phyloP scores from a whole-genome alignment of 2,113 vertebrate species.

The Salvelinus fontinalis region DNA sequence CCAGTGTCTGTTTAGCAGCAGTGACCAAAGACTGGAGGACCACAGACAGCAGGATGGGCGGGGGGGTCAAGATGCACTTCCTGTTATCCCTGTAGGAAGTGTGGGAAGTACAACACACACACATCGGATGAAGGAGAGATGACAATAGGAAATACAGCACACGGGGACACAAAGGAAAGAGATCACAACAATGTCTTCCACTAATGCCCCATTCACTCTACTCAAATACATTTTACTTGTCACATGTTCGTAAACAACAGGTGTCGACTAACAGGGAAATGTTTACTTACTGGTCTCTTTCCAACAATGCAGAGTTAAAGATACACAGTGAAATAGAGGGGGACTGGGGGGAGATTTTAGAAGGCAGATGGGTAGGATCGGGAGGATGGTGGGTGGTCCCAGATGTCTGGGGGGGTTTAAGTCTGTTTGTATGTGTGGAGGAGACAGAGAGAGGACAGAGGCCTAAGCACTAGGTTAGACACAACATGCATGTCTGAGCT shows the following conservation, averaged over 20 bases:
- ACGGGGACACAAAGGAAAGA: background rate
- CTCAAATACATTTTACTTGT: too few species aligned
- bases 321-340: background rate
- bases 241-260: too few species aligned
- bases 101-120: conserved; percentile 9
- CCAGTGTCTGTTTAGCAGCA: background rate
- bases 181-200: conserved; percentile 29
- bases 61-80: background rate
- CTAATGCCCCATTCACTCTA: conserved; percentile 43
- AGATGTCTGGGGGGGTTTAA: conserved; percentile 69
- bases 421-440: conserved; percentile 59
- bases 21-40: background rate
- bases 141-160: conserved; percentile 15
- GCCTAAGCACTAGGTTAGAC: conserved; percentile 67
- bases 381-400: conserved; percentile 46
- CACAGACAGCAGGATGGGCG: conserved; percentile 19
- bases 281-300: too few species aligned
- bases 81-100: conserved; percentile 5
- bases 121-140: conserved; percentile 51
- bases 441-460: conserved; percentile 46
- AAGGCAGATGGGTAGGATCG: conserved; percentile 49
- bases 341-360: conserved; percentile 34
- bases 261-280: too few species aligned
- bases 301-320: too few species aligned
- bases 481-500: conserved; percentile 63